Conservation (phyloP, 2,797 vertebrate genomes). For the Lepus townsendii region DNA sequence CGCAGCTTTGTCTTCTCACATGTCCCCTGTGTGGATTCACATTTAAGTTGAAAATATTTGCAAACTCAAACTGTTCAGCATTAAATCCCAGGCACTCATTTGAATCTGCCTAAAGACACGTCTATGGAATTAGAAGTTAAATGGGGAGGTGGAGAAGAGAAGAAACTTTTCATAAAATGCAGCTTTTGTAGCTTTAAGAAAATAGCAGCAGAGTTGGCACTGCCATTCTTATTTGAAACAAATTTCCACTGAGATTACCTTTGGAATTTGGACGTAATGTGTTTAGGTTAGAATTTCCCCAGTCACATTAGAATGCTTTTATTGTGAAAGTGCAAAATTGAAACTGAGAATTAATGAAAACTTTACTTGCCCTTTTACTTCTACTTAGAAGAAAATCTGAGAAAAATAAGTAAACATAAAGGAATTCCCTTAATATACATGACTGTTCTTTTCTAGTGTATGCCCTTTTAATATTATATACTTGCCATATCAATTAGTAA, state of each 20-base stretch:
- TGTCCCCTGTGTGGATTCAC: constrained; percentile 59
- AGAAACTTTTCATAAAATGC: not conserved
- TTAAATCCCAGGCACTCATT: constrained; percentile 61
- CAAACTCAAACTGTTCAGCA: constrained; percentile 76
- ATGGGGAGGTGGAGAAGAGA: not conserved
- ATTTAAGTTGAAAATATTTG: constrained; percentile 76
- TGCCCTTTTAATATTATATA: not conserved
- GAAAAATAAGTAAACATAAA: not conserved
- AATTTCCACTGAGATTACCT: constrained; percentile 10
- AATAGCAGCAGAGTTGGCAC: not conserved
- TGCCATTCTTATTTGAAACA: constrained; percentile 16
- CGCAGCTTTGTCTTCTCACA: constrained; percentile 67
- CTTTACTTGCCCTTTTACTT: constrained; percentile 40
- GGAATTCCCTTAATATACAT: not conserved
- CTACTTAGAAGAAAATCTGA: constrained; percentile 20
- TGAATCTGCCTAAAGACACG: constrained; percentile 72
- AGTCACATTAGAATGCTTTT: constrained; percentile 8
- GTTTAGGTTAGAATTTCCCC: constrained; percentile 1
- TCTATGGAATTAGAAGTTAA: not conserved
- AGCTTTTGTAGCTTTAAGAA: constrained; percentile 28
- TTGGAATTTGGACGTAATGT: not conserved
- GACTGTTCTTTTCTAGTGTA: not conserved
- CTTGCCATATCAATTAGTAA: not conserved
- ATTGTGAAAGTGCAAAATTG: constrained; percentile 10
- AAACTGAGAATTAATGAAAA: constrained; percentile 54